Evolutionary conservation across 2,113 vertebrate species (phyloP).

Genomic region (Megaceryle maxima): DNA sequence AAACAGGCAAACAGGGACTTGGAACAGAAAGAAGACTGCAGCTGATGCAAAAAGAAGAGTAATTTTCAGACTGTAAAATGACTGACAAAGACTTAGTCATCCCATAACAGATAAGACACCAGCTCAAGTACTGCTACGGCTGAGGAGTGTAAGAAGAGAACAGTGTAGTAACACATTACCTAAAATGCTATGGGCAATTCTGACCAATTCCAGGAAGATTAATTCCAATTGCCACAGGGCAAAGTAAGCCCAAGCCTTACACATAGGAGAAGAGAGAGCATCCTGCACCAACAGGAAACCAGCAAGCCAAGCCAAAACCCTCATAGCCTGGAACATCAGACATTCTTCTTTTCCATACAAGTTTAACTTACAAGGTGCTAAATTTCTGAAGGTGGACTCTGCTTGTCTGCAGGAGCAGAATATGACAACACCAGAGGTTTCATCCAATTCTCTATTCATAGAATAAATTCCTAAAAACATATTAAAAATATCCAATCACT

Average conservation of each 20-base stretch:
- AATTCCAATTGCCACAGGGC: not conserved
- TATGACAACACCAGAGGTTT: not conserved
- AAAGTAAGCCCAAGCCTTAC: not conserved
- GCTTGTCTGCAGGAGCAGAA: not conserved
- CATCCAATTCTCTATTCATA: not conserved
- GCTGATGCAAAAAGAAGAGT: not conserved
- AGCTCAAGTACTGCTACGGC: not conserved
- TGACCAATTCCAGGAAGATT: not conserved
- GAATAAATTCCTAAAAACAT: not conserved
- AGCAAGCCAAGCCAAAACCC: not conserved
- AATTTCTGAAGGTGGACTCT: not conserved
- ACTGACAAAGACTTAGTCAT: not conserved
- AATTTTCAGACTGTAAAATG: not conserved
- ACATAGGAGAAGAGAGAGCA: not conserved
- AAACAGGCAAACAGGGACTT: not conserved
- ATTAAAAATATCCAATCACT: not conserved
- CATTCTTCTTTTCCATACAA: not conserved
- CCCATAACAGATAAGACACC: not conserved
- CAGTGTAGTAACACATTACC: not conserved
- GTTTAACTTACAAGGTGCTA: not conserved
- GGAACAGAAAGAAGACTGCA: not conserved
- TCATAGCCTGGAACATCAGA: not conserved
- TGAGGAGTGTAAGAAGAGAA: not conserved
- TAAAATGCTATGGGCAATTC: not conserved
- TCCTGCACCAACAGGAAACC: not conserved